phyloP scores from a whole-genome alignment of 2,797 vertebrate genomes.

The Dendrocincla fuliginosa region DNA sequence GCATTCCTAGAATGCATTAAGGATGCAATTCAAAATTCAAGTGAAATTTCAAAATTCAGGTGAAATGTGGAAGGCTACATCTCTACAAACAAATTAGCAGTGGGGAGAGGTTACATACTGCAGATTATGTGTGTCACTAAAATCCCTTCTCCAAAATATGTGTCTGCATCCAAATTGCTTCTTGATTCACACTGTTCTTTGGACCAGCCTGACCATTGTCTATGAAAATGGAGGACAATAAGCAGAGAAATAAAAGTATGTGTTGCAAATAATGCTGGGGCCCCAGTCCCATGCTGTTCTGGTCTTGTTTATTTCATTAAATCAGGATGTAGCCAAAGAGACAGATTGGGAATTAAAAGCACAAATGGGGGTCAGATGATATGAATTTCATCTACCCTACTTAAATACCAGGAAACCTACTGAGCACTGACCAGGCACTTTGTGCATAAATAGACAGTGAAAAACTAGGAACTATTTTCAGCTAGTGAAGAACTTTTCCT shows the following conservation, averaged over 20 bases:
- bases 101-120: not conserved
- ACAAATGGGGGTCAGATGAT: not conserved
- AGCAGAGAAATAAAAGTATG: not conserved
- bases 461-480: not conserved
- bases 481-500: not conserved
- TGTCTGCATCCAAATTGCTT: rapidly evolving
- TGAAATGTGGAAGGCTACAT: not conserved
- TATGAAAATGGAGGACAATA: not conserved
- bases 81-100: not conserved
- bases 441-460: not conserved
- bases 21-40: not conserved
- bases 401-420: not conserved
- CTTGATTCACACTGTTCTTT: not conserved
- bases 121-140: not conserved
- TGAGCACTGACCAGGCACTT: not conserved
- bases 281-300: not conserved
- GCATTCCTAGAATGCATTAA: not conserved
- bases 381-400: not conserved
- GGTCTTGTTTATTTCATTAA: not conserved
- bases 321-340: not conserved
- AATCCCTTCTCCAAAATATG: not conserved
- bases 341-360: not conserved
- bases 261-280: rapidly evolving
- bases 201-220: not conserved
- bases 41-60: not conserved